Conservation (phyloP, 2,888 invertebrate genomes). For the Caradrina clavipalpis region DNA sequence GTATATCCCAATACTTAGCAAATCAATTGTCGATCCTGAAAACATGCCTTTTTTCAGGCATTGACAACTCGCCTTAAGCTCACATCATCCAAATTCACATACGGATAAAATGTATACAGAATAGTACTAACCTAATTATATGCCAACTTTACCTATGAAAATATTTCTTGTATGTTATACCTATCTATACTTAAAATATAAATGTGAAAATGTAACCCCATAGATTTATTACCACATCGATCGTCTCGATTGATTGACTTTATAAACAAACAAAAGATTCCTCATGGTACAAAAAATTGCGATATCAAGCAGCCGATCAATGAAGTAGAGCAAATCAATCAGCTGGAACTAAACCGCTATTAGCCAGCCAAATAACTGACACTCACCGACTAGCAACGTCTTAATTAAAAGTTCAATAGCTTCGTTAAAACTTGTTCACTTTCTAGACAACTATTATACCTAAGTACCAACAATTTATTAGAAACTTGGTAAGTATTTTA, state of each 20-base stretch:
- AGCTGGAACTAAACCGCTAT: constrained; percentile 39
- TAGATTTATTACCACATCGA: neutral
- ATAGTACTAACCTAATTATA: too few species aligned
- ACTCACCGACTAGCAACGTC: constrained; percentile 17
- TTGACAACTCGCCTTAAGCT: too few species aligned
- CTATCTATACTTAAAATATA: neutral
- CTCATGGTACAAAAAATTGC: constrained; percentile 39
- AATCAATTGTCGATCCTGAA: too few species aligned
- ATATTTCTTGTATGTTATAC: too few species aligned
- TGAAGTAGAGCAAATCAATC: constrained; percentile 55
- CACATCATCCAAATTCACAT: too few species aligned
- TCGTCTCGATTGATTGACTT: constrained; percentile 6
- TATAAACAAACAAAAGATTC: constrained; percentile 14
- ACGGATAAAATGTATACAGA: too few species aligned
- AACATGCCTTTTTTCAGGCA: too few species aligned
- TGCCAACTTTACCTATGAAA: too few species aligned
- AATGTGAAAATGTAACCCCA: neutral
- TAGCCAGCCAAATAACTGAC: constrained; percentile 37
- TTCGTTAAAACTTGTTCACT: constrained; percentile 29
- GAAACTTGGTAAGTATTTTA: neutral
- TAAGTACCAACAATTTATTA: neutral
- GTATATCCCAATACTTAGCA: neutral
- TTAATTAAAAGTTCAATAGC: constrained; percentile 52
- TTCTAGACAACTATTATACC: neutral
- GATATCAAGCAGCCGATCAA: constrained; percentile 27